Percentiles rank a stretch among this genome's conserved stretches.
These are phyloP conservation scores for Xanthia togata DNA, from an alignment of 2,888 invertebrate species.

Conservation along the genomic window DNA sequence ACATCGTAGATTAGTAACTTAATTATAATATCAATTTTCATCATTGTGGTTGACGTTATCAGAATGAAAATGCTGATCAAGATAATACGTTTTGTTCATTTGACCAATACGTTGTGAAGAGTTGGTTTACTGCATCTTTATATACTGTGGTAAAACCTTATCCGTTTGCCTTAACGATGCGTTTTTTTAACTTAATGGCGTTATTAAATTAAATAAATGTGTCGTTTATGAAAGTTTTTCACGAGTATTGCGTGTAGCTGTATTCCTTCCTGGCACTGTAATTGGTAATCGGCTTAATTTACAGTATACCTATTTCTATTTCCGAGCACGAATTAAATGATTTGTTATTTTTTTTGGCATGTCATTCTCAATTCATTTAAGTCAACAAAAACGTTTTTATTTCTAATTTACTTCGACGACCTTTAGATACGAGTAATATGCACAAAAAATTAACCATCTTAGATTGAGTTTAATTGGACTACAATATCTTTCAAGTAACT, in stretches of 20 bases:
- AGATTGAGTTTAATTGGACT: not conserved
- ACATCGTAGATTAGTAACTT: not conserved
- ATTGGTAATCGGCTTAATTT: slow-evolving; percentile 2
- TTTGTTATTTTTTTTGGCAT: not conserved
- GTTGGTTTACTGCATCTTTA: slow-evolving; percentile 9
- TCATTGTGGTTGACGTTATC: not conserved
- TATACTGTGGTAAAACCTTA: slow-evolving; percentile 23
- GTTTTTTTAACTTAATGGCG: slow-evolving; percentile 59
- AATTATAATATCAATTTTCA: not conserved
- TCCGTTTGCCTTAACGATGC: slow-evolving; percentile 52
- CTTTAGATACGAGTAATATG: not conserved
- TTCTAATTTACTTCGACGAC: not conserved
- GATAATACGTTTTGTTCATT: not conserved
- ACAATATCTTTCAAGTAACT: slow-evolving; percentile 7
- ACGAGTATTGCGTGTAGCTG: slow-evolving; percentile 28
- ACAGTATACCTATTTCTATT: not conserved
- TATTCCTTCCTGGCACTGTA: slow-evolving; percentile 17
- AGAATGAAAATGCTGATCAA: not conserved
- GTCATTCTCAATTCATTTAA: not conserved
- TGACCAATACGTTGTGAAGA: not conserved
- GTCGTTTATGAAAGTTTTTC: slow-evolving; percentile 56
- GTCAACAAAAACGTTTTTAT: not conserved
- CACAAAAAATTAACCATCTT: not conserved
- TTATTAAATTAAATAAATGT: slow-evolving; percentile 65
- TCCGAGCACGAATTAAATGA: not conserved